Percentiles rank a stretch among this genome's conserved stretches.
These are phyloP conservation scores for Tinamus guttatus DNA, from an alignment of 2,113 vertebrate genomes.

Conservation along the genomic window DNA sequence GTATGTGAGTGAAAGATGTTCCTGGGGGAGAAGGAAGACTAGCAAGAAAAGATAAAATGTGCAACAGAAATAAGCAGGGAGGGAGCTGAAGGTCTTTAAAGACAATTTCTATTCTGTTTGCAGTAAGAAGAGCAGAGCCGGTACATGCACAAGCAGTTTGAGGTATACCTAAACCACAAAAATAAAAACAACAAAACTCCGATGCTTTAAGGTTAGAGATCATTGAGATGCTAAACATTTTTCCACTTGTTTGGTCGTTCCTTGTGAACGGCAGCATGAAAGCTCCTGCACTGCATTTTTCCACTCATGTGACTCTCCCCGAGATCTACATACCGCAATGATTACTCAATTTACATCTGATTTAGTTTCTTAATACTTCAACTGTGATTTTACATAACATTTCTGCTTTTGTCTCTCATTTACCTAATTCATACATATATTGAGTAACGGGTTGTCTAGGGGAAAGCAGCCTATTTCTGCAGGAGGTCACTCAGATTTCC, in stretches of 20 bases:
- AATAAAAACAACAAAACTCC: neutral
- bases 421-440: constrained; percentile 50
- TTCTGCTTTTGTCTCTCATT: constrained; percentile 64
- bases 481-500: constrained; percentile 63
- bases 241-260: neutral
- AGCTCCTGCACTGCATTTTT: constrained; percentile 10
- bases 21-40: accelerated
- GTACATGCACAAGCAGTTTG: neutral
- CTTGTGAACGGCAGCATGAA: constrained; percentile 14
- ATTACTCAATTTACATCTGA: constrained; percentile 72
- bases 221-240: neutral
- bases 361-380: constrained; percentile 54
- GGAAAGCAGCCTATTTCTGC: constrained; percentile 37
- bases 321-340: constrained; percentile 31
- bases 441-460: constrained; percentile 12
- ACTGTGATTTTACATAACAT: constrained; percentile 60
- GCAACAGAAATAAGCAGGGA: neutral
- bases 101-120: neutral
- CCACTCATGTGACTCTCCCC: neutral
- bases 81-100: neutral
- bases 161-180: neutral
- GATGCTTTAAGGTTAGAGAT: neutral
- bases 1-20: neutral
- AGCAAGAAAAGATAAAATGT: neutral
- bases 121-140: accelerated